Conservation (phyloP, 2,888 invertebrate species). For the Nomada ruficornis region DNA sequence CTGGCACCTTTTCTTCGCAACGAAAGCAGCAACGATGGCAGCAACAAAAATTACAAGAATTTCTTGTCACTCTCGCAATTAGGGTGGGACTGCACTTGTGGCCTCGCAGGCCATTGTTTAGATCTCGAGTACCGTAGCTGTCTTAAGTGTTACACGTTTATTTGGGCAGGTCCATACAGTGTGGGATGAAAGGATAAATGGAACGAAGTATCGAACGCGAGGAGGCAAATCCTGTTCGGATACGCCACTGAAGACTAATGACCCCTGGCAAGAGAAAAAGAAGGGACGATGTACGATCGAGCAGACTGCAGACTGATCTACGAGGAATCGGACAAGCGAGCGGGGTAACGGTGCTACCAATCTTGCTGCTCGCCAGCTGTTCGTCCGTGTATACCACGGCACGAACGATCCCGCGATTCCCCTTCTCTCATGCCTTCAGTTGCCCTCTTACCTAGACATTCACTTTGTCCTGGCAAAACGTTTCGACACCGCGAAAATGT, state of each 20-base stretch:
- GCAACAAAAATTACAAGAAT: too few relatives aligned
- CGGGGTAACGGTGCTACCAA: constrained; percentile 74
- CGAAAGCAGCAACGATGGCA: too few relatives aligned
- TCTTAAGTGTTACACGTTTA: too few relatives aligned
- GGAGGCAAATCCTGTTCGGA: constrained; percentile 25
- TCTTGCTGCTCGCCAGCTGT: constrained; percentile 76
- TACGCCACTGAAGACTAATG: constrained; percentile 63
- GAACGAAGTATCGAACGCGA: not conserved
- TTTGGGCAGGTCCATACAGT: too few relatives aligned
- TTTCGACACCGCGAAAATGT: constrained; percentile 58
- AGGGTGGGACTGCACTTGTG: too few relatives aligned
- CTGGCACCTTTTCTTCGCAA: too few relatives aligned
- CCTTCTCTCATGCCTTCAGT: not conserved
- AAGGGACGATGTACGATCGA: constrained; percentile 58
- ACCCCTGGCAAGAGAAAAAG: constrained; percentile 62
- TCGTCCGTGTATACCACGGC: constrained; percentile 45
- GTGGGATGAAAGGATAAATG: too few relatives aligned
- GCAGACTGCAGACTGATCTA: constrained; percentile 71
- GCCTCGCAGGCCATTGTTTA: too few relatives aligned
- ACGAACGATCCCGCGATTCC: constrained; percentile 30
- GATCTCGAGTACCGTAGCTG: too few relatives aligned
- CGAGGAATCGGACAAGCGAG: constrained; percentile 65
- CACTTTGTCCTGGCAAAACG: constrained; percentile 57
- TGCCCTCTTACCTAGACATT: constrained; percentile 61
- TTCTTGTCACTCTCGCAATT: too few relatives aligned